phyloP scores from a whole-genome alignment of 2,888 invertebrate genomes.

The Eudemis profundana region DNA sequence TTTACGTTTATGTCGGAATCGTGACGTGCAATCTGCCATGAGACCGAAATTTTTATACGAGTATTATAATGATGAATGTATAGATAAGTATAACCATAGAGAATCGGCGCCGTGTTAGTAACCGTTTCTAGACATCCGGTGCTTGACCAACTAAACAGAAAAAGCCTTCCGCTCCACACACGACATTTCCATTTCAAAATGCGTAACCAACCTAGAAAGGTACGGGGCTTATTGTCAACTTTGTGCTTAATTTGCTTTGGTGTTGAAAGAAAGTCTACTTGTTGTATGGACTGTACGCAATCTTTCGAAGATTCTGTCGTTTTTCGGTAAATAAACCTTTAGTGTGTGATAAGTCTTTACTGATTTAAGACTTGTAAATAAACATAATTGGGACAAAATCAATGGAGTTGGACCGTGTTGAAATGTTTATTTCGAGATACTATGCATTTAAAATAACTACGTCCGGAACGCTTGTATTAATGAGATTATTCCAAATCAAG shows the following conservation, averaged over 20 bases:
- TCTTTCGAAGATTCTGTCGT: not conserved
- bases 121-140: slow-evolving; percentile 75
- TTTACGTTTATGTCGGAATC: slow-evolving; percentile 57
- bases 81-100: slow-evolving; percentile 52
- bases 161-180: slow-evolving; percentile 81
- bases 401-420: slow-evolving; percentile 30
- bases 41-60: slow-evolving; percentile 54
- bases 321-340: slow-evolving; percentile 13
- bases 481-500: slow-evolving; percentile 56
- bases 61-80: slow-evolving; percentile 54
- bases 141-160: slow-evolving; percentile 71
- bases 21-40: slow-evolving; percentile 59
- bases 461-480: slow-evolving; percentile 47
- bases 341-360: not conserved
- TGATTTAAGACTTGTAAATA: slow-evolving; percentile 16
- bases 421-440: slow-evolving; percentile 56
- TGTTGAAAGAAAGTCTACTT: slow-evolving; percentile 57
- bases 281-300: slow-evolving; percentile 50
- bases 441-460: slow-evolving; percentile 55
- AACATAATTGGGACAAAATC: slow-evolving; percentile 5
- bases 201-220: slow-evolving; percentile 55
- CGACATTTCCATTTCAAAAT: slow-evolving; percentile 73
- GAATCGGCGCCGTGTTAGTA: slow-evolving; percentile 56
- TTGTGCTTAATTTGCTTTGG: slow-evolving; percentile 73
- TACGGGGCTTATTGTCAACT: slow-evolving; percentile 72